Conservation (phyloP, 2,113 vertebrate species). For the Phylloscopus trochiloides region DNA sequence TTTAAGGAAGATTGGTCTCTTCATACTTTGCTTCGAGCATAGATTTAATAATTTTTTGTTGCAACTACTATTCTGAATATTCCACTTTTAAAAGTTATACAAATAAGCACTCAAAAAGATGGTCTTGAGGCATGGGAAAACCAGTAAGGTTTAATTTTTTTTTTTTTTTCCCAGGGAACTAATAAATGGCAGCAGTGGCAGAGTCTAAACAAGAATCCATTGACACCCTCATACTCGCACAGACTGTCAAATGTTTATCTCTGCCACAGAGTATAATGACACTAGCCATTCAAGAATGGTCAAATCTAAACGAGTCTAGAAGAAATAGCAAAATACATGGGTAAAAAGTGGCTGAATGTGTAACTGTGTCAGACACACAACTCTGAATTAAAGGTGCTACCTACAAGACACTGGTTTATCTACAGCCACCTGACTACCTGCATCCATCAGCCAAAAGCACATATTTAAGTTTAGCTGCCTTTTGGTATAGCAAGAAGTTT, state of each 20-base stretch:
- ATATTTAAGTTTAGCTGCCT: neutral
- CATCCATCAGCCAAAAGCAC: neutral
- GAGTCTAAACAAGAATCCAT: neutral
- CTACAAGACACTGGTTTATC: neutral
- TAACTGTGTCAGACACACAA: neutral
- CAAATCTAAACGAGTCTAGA: neutral
- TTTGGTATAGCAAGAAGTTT: neutral
- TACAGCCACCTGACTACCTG: neutral
- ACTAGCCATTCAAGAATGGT: neutral
- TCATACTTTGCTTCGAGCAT: neutral
- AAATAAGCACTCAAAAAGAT: neutral
- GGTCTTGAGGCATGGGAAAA: neutral
- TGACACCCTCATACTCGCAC: rapidly evolving
- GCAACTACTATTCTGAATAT: neutral
- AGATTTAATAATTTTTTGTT: neutral
- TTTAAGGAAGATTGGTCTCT: neutral
- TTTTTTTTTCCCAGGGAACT: neutral
- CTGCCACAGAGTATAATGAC: neutral
- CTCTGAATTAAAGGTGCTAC: neutral
- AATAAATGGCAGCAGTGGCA: neutral
- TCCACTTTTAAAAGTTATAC: neutral
- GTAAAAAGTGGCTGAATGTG: neutral
- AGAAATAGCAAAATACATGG: neutral
- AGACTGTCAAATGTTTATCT: neutral
- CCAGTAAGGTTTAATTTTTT: neutral